phyloP scores from a whole-genome alignment of 2,888 invertebrate species.

The Andrena flavipes region DNA sequence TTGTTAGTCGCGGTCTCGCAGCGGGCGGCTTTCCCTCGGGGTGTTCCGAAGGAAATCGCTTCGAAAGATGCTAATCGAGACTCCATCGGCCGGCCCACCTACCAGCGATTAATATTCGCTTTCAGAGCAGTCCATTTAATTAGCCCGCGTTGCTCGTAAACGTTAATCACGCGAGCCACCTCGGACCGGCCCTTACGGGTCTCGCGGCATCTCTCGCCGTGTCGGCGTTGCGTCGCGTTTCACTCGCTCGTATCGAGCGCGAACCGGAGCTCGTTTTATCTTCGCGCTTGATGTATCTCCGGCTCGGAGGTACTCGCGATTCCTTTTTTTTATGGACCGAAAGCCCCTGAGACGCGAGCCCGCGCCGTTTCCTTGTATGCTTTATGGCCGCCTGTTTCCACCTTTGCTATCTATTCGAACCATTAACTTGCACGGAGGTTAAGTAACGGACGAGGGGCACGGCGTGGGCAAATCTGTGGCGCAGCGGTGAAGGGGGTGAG shows the following conservation, averaged over 20 bases:
- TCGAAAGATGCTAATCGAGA: constrained; percentile 66
- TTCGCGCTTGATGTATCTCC: constrained; percentile 30
- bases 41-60: constrained; percentile 51
- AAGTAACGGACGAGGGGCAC: not conserved
- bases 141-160: constrained; percentile 60
- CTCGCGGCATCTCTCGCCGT: not conserved
- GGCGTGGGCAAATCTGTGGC: not conserved
- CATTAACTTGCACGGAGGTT: constrained; percentile 8
- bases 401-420: constrained; percentile 14
- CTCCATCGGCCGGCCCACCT: constrained; percentile 26
- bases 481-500: not conserved
- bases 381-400: constrained; percentile 8
- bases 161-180: constrained; percentile 72
- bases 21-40: constrained; percentile 59
- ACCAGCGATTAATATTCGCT: constrained; percentile 75
- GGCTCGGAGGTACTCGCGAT: constrained; percentile 16
- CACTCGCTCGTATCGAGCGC: constrained; percentile 14
- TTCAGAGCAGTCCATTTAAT: constrained; percentile 72
- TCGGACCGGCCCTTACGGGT: constrained; percentile 25
- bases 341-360: not conserved
- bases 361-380: constrained; percentile 10
- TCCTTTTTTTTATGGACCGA: constrained; percentile 22
- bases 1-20: constrained; percentile 60
- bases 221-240: constrained; percentile 9
- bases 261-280: constrained; percentile 28